Base-by-base conservation (phyloP, 2,888 invertebrate species). In the Odontocolon sp. region DNA sequence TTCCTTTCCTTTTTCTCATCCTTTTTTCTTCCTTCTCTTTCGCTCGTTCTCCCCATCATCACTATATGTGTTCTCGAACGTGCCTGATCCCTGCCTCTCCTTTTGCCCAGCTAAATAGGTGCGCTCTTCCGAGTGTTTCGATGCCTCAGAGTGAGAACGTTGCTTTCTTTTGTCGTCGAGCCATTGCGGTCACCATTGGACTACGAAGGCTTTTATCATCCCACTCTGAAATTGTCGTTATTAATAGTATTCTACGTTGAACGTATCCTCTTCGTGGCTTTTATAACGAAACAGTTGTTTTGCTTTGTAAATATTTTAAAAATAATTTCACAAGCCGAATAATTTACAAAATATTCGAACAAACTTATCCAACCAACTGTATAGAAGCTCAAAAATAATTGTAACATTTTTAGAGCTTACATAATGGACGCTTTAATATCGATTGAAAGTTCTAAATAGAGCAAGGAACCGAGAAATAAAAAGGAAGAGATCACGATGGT, bases 171-270 rank as follows among this genome's bases (percentile, higher is more conserved):
- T 56, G 47, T 67, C 42, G 66, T 36, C 42, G 50, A 38, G 33
- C 67, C 40, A 40, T 68, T 71, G 77, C 63, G 71, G 71, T 77
- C 71, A 77, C 67, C 36, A 16, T 40, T 36, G 54, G 18, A n/a
- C 31, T 26, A 42, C 42, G 18, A 5, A 28, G 11, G 56, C 67
- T 76, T 56, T 76, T 59, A 56, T 76, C 76, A 56, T 8, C 33
- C 47, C 31, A 76, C 56, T 28, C 66, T 57, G 33, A 71, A 67
- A 71, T 67, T 67, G 38, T 67, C 67, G 66, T 76, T 56, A 67
- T 76, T 71, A n/a, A n/a, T n/a, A 71, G 50, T 16, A 63, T 56
- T 68, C 36, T 16, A 21, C 61, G 21, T 66, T 52, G 59, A 31
- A 50, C 52, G 42, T 56, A 36, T 70, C 42, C 56, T 42, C 18